A percentile compares a stretch with the other conserved stretches of the same genome.
Evolutionary conservation across 2,797 vertebrate genomes (phyloP).

Genomic region (Fratercula arctica): DNA sequence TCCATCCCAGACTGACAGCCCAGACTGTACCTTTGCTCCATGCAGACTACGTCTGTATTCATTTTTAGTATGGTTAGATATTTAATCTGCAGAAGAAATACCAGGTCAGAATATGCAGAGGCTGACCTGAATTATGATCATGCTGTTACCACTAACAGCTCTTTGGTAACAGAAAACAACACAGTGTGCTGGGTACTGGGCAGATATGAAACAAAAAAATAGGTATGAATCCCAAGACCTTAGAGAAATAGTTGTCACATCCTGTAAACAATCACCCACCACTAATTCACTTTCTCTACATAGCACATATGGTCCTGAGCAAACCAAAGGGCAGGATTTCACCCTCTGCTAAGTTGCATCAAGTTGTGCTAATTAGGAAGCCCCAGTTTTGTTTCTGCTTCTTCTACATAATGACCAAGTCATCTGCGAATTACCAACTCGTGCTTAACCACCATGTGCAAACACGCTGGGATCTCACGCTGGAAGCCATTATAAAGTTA

Average conservation of each 20-base stretch:
- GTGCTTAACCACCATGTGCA: rapidly evolving
- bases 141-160: neutral
- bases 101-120: neutral
- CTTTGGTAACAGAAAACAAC: neutral
- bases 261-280: neutral
- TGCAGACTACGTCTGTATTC: neutral
- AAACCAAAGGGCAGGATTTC: neutral
- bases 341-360: neutral
- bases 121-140: neutral
- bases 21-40: neutral
- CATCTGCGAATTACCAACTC: neutral
- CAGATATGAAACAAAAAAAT: neutral
- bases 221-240: neutral
- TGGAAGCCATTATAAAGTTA: neutral
- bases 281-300: neutral
- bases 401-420: neutral
- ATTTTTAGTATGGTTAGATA: neutral
- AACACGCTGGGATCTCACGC: neutral
- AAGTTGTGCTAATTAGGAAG: neutral
- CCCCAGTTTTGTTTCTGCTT: neutral
- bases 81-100: conserved; percentile 13
- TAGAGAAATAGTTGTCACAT: neutral
- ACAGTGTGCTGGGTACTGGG: neutral
- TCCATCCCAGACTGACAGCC: neutral
- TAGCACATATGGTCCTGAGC: neutral